A percentile compares a stretch with the other conserved stretches of the same genome.
Evolutionary conservation across 2,888 invertebrate genomes (phyloP).

Genomic region (Lithophane ornitopus): DNA sequence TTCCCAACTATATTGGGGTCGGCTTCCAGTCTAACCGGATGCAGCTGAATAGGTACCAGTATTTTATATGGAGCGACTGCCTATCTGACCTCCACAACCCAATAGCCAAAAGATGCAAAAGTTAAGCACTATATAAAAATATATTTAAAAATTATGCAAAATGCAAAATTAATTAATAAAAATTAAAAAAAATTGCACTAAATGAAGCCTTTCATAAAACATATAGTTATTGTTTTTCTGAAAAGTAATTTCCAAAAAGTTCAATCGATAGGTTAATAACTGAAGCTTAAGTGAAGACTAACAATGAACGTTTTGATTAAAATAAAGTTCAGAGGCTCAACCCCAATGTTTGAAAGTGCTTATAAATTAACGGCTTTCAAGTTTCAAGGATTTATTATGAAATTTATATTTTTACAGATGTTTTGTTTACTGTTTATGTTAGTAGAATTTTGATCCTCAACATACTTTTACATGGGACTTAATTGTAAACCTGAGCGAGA

Average conservation of each 20-base stretch:
- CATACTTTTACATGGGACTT: neutral
- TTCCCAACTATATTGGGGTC: too few species aligned
- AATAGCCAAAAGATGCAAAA: too few species aligned
- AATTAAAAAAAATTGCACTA: too few species aligned
- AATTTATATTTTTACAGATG: neutral
- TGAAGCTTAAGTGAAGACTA: constrained; percentile 26
- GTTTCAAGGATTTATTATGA: constrained; percentile 4
- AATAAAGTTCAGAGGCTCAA: constrained; percentile 47
- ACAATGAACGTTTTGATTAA: constrained; percentile 47
- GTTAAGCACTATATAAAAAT: too few species aligned
- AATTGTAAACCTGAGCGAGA: neutral
- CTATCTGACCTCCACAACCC: too few species aligned
- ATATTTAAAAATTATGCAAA: too few species aligned
- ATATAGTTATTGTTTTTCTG: constrained; percentile 12
- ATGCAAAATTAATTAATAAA: too few species aligned
- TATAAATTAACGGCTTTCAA: constrained; percentile 26
- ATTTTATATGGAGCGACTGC: too few species aligned
- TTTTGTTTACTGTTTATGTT: neutral
- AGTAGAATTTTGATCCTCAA: neutral
- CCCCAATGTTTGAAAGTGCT: constrained; percentile 35
- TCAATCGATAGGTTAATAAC: constrained; percentile 25
- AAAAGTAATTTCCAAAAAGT: constrained; percentile 33
- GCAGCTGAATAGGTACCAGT: too few species aligned
- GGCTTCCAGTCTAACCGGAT: too few species aligned
- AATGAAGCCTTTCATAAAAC: constrained; percentile 25